Base-by-base conservation (phyloP, 1,140 invertebrate species). In the Chironomus tepperi region DNA sequence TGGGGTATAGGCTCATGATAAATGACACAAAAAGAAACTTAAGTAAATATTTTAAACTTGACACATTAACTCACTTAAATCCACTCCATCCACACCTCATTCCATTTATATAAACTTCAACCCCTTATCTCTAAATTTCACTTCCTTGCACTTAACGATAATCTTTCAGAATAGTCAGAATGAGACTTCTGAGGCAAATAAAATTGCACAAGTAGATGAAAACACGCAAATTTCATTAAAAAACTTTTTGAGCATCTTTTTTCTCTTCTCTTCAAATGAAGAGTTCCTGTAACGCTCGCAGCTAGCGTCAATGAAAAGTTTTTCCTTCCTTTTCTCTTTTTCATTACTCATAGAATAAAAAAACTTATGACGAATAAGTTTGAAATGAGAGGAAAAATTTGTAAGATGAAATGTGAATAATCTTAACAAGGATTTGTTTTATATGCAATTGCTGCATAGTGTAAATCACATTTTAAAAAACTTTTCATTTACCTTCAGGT, bases 161-260 rank as follows among this genome's bases (percentile, higher is more conserved):
- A 57, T 57, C 47, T 15, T 57, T 57, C n/a, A n/a, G n/a, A 57
- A 57, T 57, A 15, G 47, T 57, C 10, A 15, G 5, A 57, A 57
- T 57, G 47, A 57, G n/a, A 57, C 47, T 57, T n/a, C 10, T 57
- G 5, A n/a, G 12, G n/a, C 47, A 57, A 57, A 57, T 57, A 57
- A 57, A 9, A 57, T 5, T 34, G 47, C 47, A 15, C 47, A 57
- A 57, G 0, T 5, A 57, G 47, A 57, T 57, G n/a, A n/a, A 57
- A 57, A 57, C 47, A 57, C 12, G 47, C 47, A 57, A 57, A 57
- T 57, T 57, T 57, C 47, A 57, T 57, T 57, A 57, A 57, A 15
- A 57, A 57, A 57, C 47, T 57, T 57, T 47, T n/a, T 57, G 12
- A 12, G n/a, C n/a, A 57, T 5, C 47, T 12, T 57, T 15, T 15